These are phyloP conservation scores for Agonopterix alstromeriana DNA, from an alignment of 2,888 invertebrate species.

Conservation along the genomic window DNA sequence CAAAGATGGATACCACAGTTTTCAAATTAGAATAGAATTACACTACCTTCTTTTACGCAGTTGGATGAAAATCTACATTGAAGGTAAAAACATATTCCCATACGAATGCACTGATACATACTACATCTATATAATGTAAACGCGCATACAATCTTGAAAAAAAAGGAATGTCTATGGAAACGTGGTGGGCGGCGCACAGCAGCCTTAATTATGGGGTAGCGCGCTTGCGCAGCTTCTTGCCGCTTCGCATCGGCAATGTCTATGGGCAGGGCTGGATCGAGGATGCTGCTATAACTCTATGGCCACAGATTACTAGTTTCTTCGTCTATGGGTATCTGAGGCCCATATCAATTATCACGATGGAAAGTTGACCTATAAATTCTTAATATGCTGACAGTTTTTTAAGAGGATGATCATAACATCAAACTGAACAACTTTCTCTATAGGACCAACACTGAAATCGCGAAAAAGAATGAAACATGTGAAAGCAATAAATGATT, in stretches of 20 bases:
- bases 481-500: too few species aligned
- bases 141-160: slow-evolving; percentile 18
- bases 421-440: too few species aligned
- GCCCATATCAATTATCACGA: background rate
- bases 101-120: background rate
- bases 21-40: too few species aligned
- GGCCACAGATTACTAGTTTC: too few species aligned
- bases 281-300: background rate
- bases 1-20: too few species aligned
- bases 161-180: slow-evolving; percentile 31
- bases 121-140: slow-evolving; percentile 9
- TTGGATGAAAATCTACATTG: too few species aligned
- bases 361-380: too few species aligned
- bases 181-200: slow-evolving; percentile 55
- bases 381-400: too few species aligned
- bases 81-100: background rate
- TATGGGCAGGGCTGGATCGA: background rate
- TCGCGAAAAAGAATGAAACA: too few species aligned
- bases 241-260: slow-evolving; percentile 1
- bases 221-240: slow-evolving; percentile 26
- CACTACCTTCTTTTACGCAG: too few species aligned
- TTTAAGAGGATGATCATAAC: too few species aligned
- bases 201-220: slow-evolving; percentile 58
- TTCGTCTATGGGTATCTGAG: background rate
- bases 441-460: too few species aligned